Percentiles rank a stretch among this genome's conserved stretches.
Evolutionary conservation across 2,888 invertebrate genomes (phyloP).

Genomic region (Agrochola litura): DNA sequence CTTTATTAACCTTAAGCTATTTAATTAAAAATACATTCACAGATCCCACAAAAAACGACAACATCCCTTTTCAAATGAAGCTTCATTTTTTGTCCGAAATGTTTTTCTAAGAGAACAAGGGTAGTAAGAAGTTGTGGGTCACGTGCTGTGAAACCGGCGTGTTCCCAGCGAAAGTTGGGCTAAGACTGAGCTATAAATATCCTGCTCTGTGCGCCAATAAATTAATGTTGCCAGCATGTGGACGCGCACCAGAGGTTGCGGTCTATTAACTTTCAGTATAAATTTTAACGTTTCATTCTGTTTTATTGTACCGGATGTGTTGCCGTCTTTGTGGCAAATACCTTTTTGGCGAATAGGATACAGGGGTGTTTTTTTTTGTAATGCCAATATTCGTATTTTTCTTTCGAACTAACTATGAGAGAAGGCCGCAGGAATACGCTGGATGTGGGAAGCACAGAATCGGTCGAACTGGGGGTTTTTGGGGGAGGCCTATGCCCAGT

Average conservation of each 20-base stretch:
- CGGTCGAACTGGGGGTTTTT: no score
- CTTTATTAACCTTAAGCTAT: constrained; percentile 32
- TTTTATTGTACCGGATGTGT: constrained; percentile 30
- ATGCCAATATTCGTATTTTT: no score
- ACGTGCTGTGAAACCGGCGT: constrained; percentile 44
- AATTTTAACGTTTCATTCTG: constrained; percentile 48
- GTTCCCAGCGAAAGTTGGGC: constrained; percentile 54
- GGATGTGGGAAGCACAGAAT: no score
- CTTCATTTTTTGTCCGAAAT: neutral
- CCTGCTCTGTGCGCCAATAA: constrained; percentile 64
- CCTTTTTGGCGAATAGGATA: neutral
- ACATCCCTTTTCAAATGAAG: neutral
- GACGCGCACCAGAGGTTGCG: constrained; percentile 65
- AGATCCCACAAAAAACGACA: constrained; percentile 2
- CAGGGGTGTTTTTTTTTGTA: no score
- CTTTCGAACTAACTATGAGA: no score
- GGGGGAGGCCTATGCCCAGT: no score
- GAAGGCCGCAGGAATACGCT: no score
- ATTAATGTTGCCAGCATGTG: constrained; percentile 73
- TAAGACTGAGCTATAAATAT: constrained; percentile 72
- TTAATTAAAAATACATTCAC: constrained; percentile 38
- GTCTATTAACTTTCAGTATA: constrained; percentile 69
- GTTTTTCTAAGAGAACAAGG: constrained; percentile 31
- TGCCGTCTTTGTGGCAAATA: neutral
- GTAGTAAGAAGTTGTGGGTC: constrained; percentile 50